Base-by-base conservation (phyloP, 2,888 invertebrate genomes). In the Thymelicus lineola region DNA sequence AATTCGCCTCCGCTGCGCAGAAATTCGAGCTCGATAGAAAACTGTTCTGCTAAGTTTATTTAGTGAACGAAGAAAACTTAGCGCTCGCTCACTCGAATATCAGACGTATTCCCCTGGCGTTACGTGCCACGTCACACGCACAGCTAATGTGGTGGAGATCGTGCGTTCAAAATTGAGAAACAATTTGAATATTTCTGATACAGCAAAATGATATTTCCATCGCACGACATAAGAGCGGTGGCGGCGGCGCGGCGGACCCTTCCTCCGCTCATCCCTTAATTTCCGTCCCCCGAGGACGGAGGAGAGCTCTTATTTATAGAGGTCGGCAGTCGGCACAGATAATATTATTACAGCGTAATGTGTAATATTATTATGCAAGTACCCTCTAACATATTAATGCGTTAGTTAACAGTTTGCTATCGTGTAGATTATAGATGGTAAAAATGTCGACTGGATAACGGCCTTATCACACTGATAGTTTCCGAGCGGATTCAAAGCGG, bases 101-200 rank as follows among this genome's bases (percentile, higher is more conserved):
- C 9, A n/a, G 46, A n/a, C 48, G 3, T 48, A 35, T 62, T 46
- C 48, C 35, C 35, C 35, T 6, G 4, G 53, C 6, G 14, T 38
- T 38, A 63, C 14, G 35, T 15, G 10, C 14, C 9, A 2, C 45
- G n/a, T 7, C 7, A 17, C 20, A 20, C n/a, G 58, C 28, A 58
- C 42, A 46, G 3, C 42, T 46, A 36, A 58, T 28, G 6, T 58
- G 58, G 48, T 53, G 7, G 6, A 57, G n/a, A 50, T 6, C 1
- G n/a, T 36, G 45, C 15, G 48, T 55, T 69, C 17, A 38, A 63
- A 63, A 50, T 50, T 69, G n/a, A 50, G 63, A 50, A 63, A 36
- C 38, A 69, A 69, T 69, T 69, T 69, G 62, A 69, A 63, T 69
- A 63, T 63, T 63, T 57, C 46, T 20, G 57, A 58, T 35, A 57